Evolutionary conservation across 2,888 invertebrate species (phyloP).

Genomic region (Thecocarcelia acutangulata): DNA sequence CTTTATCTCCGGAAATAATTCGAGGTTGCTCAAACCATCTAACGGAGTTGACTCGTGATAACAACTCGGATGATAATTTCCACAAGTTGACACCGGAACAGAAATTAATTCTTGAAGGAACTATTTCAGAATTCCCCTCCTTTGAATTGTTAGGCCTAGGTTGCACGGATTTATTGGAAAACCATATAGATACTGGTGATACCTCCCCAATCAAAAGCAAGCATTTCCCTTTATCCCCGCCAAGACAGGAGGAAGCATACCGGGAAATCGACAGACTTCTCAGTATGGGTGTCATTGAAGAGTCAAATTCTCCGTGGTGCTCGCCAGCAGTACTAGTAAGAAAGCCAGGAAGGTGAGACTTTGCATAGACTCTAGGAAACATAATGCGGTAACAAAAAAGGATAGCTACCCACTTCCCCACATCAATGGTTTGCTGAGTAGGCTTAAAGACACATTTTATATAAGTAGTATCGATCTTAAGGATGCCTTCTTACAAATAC

Average conservation of each 20-base stretch:
- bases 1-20: conserved; percentile 5
- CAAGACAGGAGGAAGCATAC: conserved; percentile 41
- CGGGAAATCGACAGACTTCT: conserved; percentile 46
- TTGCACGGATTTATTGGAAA: conserved; percentile 5
- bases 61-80: neutral
- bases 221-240: conserved; percentile 56
- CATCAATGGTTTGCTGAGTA: conserved; percentile 28
- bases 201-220: conserved; percentile 40
- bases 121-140: conserved; percentile 19
- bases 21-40: neutral
- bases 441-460: neutral
- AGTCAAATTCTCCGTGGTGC: conserved; percentile 44
- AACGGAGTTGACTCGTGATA: neutral
- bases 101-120: neutral
- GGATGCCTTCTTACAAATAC: conserved; percentile 40
- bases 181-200: conserved; percentile 34
- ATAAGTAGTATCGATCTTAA: conserved; percentile 30
- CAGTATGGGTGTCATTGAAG: conserved; percentile 46
- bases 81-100: conserved; percentile 10
- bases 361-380: conserved; percentile 17
- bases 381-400: conserved; percentile 11
- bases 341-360: conserved; percentile 23
- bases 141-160: conserved; percentile 18
- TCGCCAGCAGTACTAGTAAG: conserved; percentile 15
- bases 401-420: conserved; percentile 14